Evolutionary conservation across 2,113 vertebrate genomes (phyloP), one percentile per base, ranked within the genome.

Genomic region (Crypturellus undulatus): DNA sequence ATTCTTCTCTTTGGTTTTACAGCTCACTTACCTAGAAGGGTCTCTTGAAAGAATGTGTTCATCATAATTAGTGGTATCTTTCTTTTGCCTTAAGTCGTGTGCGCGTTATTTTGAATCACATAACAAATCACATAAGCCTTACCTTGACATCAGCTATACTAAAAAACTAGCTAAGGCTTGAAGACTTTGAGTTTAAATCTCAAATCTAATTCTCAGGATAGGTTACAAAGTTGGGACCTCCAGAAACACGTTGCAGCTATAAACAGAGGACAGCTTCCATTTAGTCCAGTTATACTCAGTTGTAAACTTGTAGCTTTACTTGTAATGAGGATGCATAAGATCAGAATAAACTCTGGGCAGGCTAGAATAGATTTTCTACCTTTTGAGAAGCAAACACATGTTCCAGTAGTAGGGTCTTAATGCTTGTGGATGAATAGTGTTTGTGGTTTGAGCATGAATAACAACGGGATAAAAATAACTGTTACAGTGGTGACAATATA

Each of bases 231-330:
- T 60, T 51, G 38, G 67, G 71, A 19, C 34, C 67, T 83, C 0
- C 0, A 65, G 15, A 64, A 79, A 45, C 22, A 6, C n/a, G 45
- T 0, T 2, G 10, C 36, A 34, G 30, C 5, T 43, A 36, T 21
- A 12, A 45, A 65, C 15, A 65, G 18, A 17, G 6, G 15, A 26
- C 8, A 80, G 59, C 20, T 81, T 21, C 64, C 26, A 17, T 40
- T 84, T 45, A 25, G 51, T 49, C 58, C 4, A 45, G 45, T n/a
- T 36, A 43, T 43, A 43, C 43, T 43, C 43, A 16, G 43, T 43
- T 43, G 43, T 43, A 43, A 43, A 43, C 43, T 43, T 43, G 15
- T 43, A 43, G 15, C 43, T 43, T 43, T 43, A 43, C 43, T 43
- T 43, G 14, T 43, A 43, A 43, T 43, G 43, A 43, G 43, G 15